phyloP scores from a whole-genome alignment of 2,888 invertebrate genomes.

The Idaea biselata region DNA sequence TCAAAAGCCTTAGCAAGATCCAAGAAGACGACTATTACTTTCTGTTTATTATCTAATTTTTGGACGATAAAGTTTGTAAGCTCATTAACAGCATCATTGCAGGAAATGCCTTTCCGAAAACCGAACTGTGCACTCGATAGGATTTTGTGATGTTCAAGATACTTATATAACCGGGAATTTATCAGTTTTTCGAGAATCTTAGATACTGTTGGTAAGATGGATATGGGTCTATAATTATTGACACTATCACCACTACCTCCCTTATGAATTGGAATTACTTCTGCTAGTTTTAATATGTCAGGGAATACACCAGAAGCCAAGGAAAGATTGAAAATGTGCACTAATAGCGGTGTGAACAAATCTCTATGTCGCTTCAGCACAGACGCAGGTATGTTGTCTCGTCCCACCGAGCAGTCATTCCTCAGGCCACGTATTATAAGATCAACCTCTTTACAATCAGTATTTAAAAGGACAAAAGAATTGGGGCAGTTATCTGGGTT shows the following conservation, averaged over 20 bases:
- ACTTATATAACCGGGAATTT: constrained; percentile 5
- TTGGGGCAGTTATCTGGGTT: too few relatives aligned
- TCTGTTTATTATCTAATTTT: constrained; percentile 1
- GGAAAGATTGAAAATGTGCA: constrained; percentile 3
- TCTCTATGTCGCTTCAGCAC: constrained; percentile 2
- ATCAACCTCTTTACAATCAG: too few relatives aligned
- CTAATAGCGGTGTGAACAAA: background rate
- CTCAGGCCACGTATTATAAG: too few relatives aligned
- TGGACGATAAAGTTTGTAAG: constrained; percentile 6
- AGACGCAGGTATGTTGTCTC: constrained; percentile 10
- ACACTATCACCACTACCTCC: background rate
- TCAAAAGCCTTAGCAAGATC: constrained; percentile 12
- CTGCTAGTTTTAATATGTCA: background rate
- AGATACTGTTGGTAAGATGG: constrained; percentile 6
- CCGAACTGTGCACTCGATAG: constrained; percentile 10
- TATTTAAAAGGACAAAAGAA: too few relatives aligned
- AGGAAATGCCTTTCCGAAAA: constrained; percentile 4
- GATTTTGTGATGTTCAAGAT: constrained; percentile 7
- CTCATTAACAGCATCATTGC: constrained; percentile 10
- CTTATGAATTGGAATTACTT: constrained; percentile 5
- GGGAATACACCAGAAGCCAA: background rate
- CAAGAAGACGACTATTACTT: constrained; percentile 8
- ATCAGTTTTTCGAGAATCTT: constrained; percentile 9
- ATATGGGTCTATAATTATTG: background rate
- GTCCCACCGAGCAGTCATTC: too few relatives aligned